These are phyloP conservation scores for Trinectes maculatus DNA, from an alignment of 2,113 vertebrate species.

Conservation along the genomic window DNA sequence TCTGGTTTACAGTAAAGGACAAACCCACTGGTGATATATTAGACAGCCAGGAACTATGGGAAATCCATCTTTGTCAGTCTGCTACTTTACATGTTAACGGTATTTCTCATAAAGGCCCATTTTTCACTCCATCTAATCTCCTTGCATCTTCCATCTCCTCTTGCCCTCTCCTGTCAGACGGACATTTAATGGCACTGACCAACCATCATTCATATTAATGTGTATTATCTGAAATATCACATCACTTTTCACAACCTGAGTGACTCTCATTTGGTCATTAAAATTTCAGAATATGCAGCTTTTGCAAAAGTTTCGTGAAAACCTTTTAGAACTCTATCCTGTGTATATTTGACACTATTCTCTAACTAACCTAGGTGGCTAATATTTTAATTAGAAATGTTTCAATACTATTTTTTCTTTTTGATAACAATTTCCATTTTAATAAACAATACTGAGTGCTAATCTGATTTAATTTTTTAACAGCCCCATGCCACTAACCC, in stretches of 20 bases:
- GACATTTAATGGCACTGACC: slow-evolving; percentile 61
- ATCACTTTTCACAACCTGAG: slow-evolving; percentile 47
- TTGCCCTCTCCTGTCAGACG: slow-evolving; percentile 58
- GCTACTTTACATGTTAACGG: slow-evolving; percentile 63
- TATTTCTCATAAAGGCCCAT: slow-evolving; percentile 59
- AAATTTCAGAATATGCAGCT: slow-evolving; percentile 11
- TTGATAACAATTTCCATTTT: too few species aligned
- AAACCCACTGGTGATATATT: slow-evolving; percentile 54
- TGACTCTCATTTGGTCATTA: slow-evolving; percentile 14
- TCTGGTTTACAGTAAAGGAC: slow-evolving; percentile 53
- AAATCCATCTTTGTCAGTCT: slow-evolving; percentile 70
- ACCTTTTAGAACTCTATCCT: not conserved
- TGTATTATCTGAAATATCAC: slow-evolving; percentile 51
- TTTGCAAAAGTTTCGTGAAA: slow-evolving; percentile 22
- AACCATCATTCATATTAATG: slow-evolving; percentile 62
- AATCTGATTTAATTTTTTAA: too few species aligned
- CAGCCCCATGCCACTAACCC: too few species aligned
- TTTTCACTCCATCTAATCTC: slow-evolving; percentile 70
- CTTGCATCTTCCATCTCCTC: slow-evolving; percentile 59
- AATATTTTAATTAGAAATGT: too few species aligned
- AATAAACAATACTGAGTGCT: too few species aligned
- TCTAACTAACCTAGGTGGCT: too few species aligned
- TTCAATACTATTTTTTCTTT: too few species aligned
- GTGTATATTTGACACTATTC: not conserved
- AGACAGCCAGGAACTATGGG: slow-evolving; percentile 39